Evolutionary conservation across 2,797 vertebrate species (phyloP).

Genomic region (Poeciliopsis gracilis): DNA sequence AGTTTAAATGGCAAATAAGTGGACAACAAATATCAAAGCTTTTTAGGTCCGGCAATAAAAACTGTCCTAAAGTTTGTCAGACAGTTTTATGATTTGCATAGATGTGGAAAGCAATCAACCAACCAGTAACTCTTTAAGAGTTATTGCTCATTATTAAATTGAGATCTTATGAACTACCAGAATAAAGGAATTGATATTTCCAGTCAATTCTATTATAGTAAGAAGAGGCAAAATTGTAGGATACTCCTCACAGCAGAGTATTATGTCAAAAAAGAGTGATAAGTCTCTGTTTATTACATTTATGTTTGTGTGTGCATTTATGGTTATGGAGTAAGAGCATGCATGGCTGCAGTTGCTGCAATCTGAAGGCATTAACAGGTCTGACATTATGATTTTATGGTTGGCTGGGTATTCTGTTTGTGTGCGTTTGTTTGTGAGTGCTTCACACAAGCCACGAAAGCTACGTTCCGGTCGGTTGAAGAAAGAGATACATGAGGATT

Average conservation of each 20-base stretch:
- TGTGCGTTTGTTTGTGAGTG: slow-evolving; percentile 39
- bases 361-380: slow-evolving; percentile 77
- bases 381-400: slow-evolving; percentile 80
- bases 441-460: slow-evolving; percentile 53
- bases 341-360: slow-evolving; percentile 53
- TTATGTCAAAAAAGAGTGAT: slow-evolving; percentile 54
- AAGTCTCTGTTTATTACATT: slow-evolving; percentile 51
- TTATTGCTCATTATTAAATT: not conserved
- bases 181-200: slow-evolving; percentile 39
- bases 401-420: slow-evolving; percentile 61
- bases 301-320: slow-evolving; percentile 28
- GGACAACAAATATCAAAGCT: not conserved
- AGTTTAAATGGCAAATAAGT: not conserved
- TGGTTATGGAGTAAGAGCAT: slow-evolving; percentile 38
- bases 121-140: not conserved
- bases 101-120: not conserved
- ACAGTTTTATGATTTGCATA: not conserved
- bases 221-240: slow-evolving; percentile 43
- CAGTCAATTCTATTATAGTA: slow-evolving; percentile 37
- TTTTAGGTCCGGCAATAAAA: not conserved
- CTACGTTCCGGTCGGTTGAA: slow-evolving; percentile 68
- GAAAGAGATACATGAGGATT: slow-evolving; percentile 75
- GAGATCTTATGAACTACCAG: slow-evolving; percentile 21
- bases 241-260: slow-evolving; percentile 34
- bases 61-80: not conserved